Evolutionary conservation across 2,888 invertebrate species (phyloP), one percentile per base, ranked within the genome.

Genomic region (Lymantria monacha): DNA sequence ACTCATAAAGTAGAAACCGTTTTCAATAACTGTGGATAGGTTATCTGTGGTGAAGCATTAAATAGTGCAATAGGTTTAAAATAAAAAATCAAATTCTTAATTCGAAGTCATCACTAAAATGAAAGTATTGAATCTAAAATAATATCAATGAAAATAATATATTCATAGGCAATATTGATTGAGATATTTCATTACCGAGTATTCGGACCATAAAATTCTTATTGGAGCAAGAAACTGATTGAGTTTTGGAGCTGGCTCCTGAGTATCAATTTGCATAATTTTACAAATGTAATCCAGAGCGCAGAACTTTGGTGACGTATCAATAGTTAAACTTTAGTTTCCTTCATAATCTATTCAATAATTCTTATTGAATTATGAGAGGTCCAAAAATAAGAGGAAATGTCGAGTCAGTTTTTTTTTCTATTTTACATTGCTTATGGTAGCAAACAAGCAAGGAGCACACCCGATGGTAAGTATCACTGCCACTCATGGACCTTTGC

Each of bases 201-300:
- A 51, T 40, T n/a, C 30, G 14, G 45, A 30, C 45, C 46, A 58
- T 63, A 69, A 63, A 57, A 48, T 13, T 43, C 51, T 57, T 61
- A 63, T 61, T 60, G 48, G 12, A 46, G 7, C 38, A 44, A 49
- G 44, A 55, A 54, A 51, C 13, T 36, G 43, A 42, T 43, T 49
- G 42, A 38, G 14, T 49, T 44, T 33, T 22, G 12, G 15, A 22
- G 14, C 7, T 30, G 30, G 11, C 22, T 48, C 41, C 38, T 38
- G 13, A 45, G 22, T 42, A 41, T 48, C 22, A 48, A 71, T 77
- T 70, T 72, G 58, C 75, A 77, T 77, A 77, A 74, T 75, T 73
- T 70, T 69, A 69, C 69, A 67, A 74, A 61, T 61, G 62, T 75
- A 70, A 75, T 74, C 72, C 65, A 36, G n/a, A 48, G 66, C 53